phyloP scores from a whole-genome alignment of 2,888 invertebrate species.

The Chironomus riparius region DNA sequence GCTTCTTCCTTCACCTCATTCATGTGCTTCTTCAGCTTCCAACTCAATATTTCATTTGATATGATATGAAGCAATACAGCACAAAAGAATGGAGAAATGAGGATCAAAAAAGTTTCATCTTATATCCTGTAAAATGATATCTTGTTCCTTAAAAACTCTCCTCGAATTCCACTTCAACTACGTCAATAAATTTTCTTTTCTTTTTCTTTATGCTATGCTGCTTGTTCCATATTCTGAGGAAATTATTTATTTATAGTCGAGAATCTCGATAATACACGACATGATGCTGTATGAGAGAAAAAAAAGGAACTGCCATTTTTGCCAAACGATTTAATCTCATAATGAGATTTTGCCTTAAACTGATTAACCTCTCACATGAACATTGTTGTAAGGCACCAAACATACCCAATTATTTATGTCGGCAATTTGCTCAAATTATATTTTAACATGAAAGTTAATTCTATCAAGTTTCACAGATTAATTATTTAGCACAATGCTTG shows the following conservation, averaged over 20 bases:
- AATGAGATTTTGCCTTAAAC: background rate
- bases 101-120: background rate
- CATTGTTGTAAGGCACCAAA: too few species aligned
- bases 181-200: background rate
- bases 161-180: background rate
- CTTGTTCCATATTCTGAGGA: background rate
- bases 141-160: background rate
- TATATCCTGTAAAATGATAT: background rate
- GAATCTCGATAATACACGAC: background rate
- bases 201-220: too few species aligned
- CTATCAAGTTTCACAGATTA: too few species aligned
- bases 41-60: background rate
- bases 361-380: background rate
- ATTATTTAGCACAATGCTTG: too few species aligned
- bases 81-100: background rate
- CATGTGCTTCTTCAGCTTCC: background rate
- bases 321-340: conserved; percentile 3
- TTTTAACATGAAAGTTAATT: background rate
- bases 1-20: background rate
- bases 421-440: background rate
- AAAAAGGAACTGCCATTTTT: background rate
- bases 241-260: background rate
- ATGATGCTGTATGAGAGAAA: background rate
- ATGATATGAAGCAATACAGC: background rate
- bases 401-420: background rate